A percentile compares a stretch with the other conserved stretches of the same genome.
These are phyloP conservation scores for Poliocrania exsul DNA, from an alignment of 2,797 vertebrate species.

Conservation along the genomic window DNA sequence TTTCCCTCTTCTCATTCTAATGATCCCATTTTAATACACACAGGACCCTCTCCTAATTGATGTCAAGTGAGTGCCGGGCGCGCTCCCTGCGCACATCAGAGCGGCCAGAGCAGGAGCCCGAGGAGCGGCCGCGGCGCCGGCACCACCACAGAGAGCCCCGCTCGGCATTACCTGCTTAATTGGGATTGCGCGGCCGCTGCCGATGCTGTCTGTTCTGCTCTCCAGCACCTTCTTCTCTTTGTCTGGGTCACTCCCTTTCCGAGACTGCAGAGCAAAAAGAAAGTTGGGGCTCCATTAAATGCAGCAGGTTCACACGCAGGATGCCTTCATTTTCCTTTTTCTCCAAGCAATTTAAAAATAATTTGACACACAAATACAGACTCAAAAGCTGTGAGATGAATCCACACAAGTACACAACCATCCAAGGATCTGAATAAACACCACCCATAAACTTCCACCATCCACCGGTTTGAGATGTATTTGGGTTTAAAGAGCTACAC, in stretches of 20 bases:
- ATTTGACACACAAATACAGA: not conserved
- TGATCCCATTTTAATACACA: constrained; percentile 90
- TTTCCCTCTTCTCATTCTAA: constrained; percentile 91
- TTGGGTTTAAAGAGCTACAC: constrained; percentile 35
- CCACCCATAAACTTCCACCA: not conserved
- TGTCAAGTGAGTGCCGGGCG: constrained; percentile 88
- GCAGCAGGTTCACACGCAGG: not conserved
- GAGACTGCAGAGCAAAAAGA: constrained; percentile 87
- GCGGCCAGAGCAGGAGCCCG: too few relatives aligned
- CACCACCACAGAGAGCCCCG: too few relatives aligned
- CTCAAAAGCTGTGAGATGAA: not conserved
- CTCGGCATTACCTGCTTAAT: constrained; percentile 93
- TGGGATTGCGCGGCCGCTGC: constrained; percentile 96
- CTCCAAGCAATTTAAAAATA: not conserved
- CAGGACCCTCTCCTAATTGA: constrained; percentile 93
- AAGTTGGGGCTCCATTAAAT: constrained; percentile 70
- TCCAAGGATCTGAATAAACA: not conserved
- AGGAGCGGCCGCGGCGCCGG: too few relatives aligned
- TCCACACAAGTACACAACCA: not conserved
- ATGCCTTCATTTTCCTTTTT: not conserved
- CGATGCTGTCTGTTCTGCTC: constrained; percentile 95
- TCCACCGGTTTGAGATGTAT: not conserved
- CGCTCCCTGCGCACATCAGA: too few relatives aligned
- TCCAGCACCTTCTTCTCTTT: constrained; percentile 98
- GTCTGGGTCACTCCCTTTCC: constrained; percentile 96